Base-by-base conservation (phyloP, 2,797 vertebrate genomes). In the Centroberyx gerrardi region DNA sequence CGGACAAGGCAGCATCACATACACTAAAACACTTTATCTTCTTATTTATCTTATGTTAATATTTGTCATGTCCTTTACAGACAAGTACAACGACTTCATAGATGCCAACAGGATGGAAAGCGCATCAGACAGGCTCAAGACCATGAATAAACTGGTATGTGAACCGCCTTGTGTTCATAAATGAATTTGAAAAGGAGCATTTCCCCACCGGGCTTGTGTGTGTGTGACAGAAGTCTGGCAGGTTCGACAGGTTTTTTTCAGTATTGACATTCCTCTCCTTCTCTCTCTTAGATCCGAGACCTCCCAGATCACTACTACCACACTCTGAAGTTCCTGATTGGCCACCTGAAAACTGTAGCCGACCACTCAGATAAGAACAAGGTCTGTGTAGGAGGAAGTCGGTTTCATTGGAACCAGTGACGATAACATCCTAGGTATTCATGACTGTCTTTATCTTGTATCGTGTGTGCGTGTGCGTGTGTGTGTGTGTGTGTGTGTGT, bases 51-150 rank as follows among this genome's bases (percentile, higher is more conserved):
- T 33, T 33, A 4, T 33, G 33, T 70, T 13, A n/a, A 58, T 27
- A 4, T 33, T 31, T 67, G 9, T 68, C 1, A 22, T 61, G 0
- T 68, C 33, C 55, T 72, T 74, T 74, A 52, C 86, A 99, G 98
- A 99, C 84, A 99, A 98, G 76, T 99, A 99, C 93, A 98, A 96
- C 0, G 98, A 99, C 84, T 99, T 99, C 56, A 99, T 99, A 0
- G 97, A 99, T 36, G 97, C 98, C 85, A 99, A 99, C 84, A 95
- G 98, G 15, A 96, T 98, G 44, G 97, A 98, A 4, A 96, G 95
- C 0, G 93, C 97, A 3, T 96, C 96, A 0, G 97, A 98, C 72
- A 94, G 98, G 66, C 94, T 99, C 83, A 98, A 97, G 88, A 98
- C 96, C 0, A 95, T 99, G 87, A 93, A 97, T 87, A 99, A 98